Evolutionary conservation across 2,888 invertebrate species (phyloP).

Genomic region (Tiphia femorata): DNA sequence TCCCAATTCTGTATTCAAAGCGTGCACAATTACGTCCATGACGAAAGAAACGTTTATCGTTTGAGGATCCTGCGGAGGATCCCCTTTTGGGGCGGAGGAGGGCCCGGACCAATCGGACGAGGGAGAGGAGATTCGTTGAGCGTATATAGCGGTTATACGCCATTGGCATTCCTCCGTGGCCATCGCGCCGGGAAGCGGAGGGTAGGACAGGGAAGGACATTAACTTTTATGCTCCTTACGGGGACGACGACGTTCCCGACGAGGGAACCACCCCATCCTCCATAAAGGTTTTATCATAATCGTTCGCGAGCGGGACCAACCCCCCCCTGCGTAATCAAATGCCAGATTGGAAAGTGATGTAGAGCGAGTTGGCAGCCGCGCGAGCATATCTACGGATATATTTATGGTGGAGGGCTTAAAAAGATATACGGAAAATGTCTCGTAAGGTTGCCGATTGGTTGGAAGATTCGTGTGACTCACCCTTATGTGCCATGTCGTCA

Average conservation of each 20-base stretch:
- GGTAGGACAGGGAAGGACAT: no score
- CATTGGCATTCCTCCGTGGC: constrained; percentile 22
- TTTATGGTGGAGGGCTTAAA: background rate
- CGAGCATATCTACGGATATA: background rate
- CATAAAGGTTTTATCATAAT: constrained; percentile 38
- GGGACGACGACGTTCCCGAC: background rate
- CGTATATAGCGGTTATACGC: constrained; percentile 20
- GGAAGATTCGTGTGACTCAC: constrained; percentile 71
- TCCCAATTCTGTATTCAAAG: no score
- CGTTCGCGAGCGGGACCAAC: constrained; percentile 33
- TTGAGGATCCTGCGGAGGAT: background rate
- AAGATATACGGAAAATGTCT: constrained; percentile 13
- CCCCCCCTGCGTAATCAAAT: constrained; percentile 33
- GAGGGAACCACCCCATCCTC: constrained; percentile 6
- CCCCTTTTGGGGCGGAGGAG: background rate
- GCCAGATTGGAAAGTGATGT: constrained; percentile 38
- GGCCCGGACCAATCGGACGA: background rate
- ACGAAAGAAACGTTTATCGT: background rate
- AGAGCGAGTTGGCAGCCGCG: no score
- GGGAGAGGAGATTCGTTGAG: constrained; percentile 5
- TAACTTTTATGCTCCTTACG: constrained; percentile 33
- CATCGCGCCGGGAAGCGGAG: constrained; percentile 17
- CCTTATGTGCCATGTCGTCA: constrained; percentile 89
- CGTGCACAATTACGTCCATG: no score
- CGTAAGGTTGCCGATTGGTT: background rate